Evolutionary conservation across 2,113 vertebrate species (phyloP), one percentile per base, ranked within the genome.

Genomic region (Myotis yumanensis): DNA sequence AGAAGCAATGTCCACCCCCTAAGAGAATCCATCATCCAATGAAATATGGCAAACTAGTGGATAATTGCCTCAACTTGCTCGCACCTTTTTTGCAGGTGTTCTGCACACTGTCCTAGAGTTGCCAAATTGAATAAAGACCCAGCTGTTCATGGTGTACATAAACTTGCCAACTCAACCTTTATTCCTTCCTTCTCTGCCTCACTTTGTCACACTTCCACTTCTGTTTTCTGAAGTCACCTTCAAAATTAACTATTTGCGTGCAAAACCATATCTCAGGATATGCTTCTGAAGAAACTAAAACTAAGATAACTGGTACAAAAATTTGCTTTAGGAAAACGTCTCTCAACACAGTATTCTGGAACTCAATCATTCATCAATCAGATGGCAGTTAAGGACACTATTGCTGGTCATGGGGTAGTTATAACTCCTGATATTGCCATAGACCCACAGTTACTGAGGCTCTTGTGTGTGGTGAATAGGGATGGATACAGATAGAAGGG

Each of bases 221-320:
- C 20, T 7, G 18, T 75, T 64, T 81, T 75, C 77, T 80, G n/a
- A 64, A 62, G 90, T 87, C 59, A 76, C 11, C 23, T 86, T 40
- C 20, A 92, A 94, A 94, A 94, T 62, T 52, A 82, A 82, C 46
- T 84, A 35, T 51, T 85, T 80, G 15, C 32, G 46, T 37, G 52
- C 23, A 79, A 51, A 82, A 86, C 12, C 30, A 69, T 91, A 18
- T 77, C 28, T 73, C 22, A 92, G 43, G 32, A 43, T 46, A 32
- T 88, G 90, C 59, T 91, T 72, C 52, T 32, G 69, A 81, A 85
- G 35, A n/a, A 87, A 83, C 7, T 71, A 75, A 93, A 86, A 77
- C 30, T 66, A 46, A 57, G 64, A 72, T 18, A 86, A 37, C 11
- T 72, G 25, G 32, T 40, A n/a, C 3, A 46, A 57, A 32, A 86